Base-by-base conservation (phyloP, 2,113 vertebrate genomes). In the Collichthys lucidus region DNA sequence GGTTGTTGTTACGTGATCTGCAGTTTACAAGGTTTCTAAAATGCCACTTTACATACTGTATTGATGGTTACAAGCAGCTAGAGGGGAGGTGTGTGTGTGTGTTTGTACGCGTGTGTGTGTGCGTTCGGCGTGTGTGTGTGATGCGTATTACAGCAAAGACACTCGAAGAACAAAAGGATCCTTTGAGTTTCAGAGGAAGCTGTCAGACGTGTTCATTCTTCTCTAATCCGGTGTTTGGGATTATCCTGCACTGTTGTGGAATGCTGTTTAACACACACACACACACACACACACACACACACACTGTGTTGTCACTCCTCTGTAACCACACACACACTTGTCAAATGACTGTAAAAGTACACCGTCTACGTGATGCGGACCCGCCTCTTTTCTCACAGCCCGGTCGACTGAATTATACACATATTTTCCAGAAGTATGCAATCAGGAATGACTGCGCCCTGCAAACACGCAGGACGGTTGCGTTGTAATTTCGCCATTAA, bases 161-260 rank as follows among this genome's bases (percentile, higher is more conserved):
- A 14, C 16, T 69, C 56, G 73, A 82, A 81, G 89, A 89, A 90
- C 88, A 92, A 91, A 91, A 63, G 77, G 79, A 74, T 72, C 78
- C 84, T 88, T 91, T 90, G 83, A 88, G 20, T 74, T 56, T 65
- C 52, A 61, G 56, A 73, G 62, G 81, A 73, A 83, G 52, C 79
- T 88, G 84, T 91, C 86, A 82, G 61, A 86, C 80, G 0, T 79
- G 82, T 80, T 46, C 40, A n/a, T 74, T 83, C 89, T 74, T 70
- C 82, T 91, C 77, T 84, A 88, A 89, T 90, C 83, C 61, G 11
- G 53, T 89, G 67, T 90, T 91, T 78, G 50, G 79, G 79, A 89
- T 93, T 56, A 86, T 69, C 40, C 66, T 66, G 16, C 26, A 15
- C 79, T 65, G 63, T 72, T 81, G 4, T 83, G 85, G 84, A 83